These are phyloP conservation scores for Poeciliopsis prolifica DNA, from an alignment of 2,113 vertebrate species.

Conservation along the genomic window DNA sequence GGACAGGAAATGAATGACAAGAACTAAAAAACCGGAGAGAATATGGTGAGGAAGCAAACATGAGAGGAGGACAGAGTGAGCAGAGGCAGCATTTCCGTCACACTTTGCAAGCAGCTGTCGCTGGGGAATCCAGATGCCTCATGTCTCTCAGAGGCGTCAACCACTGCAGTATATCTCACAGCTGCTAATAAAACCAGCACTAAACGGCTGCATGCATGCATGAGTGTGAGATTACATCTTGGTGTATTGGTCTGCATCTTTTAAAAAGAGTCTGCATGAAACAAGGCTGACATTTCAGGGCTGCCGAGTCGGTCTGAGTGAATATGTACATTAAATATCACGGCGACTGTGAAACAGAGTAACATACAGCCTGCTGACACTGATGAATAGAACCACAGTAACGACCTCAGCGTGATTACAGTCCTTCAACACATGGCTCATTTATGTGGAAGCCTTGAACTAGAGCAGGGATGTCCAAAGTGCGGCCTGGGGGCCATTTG, in stretches of 20 bases:
- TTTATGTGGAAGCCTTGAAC: background rate
- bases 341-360: conserved; percentile 33
- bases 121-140: conserved; percentile 47
- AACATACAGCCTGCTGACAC: conserved; percentile 23
- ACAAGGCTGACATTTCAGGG: conserved; percentile 52
- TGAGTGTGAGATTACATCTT: no score
- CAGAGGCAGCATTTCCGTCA: conserved; percentile 60
- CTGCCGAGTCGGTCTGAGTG: conserved; percentile 41
- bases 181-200: conserved; percentile 51
- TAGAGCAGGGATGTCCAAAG: background rate
- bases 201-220: conserved; percentile 8
- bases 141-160: conserved; percentile 51
- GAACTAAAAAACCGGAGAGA: conserved; percentile 26
- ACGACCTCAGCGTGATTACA: conserved; percentile 9
- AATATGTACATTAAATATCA: conserved; percentile 45
- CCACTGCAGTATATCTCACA: conserved; percentile 32
- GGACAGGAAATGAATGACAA: conserved; percentile 49
- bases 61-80: conserved; percentile 4
- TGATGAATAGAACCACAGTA: conserved; percentile 23
- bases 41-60: conserved; percentile 26
- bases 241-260: background rate
- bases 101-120: conserved; percentile 55
- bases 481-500: no score
- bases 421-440: conserved; percentile 4
- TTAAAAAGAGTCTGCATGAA: conserved; percentile 34